A percentile compares a stretch with the other conserved stretches of the same genome.
These are phyloP conservation scores for Notodromas monacha DNA, from an alignment of 2,888 invertebrate genomes.

Conservation along the genomic window DNA sequence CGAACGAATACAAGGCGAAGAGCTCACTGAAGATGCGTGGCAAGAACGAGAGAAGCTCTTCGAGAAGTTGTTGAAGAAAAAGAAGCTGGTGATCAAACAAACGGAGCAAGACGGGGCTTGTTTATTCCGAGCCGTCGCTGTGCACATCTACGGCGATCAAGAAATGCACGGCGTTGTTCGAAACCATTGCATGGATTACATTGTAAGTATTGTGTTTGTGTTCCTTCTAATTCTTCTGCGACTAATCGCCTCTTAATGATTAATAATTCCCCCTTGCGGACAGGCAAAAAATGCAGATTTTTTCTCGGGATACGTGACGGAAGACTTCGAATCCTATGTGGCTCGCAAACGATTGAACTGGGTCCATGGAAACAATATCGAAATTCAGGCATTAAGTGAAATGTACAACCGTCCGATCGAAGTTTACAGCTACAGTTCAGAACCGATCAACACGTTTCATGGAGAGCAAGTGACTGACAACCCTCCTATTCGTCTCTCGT, in stretches of 20 bases:
- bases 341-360: slow-evolving; percentile 39
- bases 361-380: slow-evolving; percentile 62
- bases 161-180: slow-evolving; percentile 52
- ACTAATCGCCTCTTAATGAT: not conserved
- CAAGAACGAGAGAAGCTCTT: slow-evolving; percentile 29
- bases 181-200: slow-evolving; percentile 59
- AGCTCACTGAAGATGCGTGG: not conserved
- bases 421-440: slow-evolving; percentile 46
- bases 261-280: slow-evolving; percentile 9
- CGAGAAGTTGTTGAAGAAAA: slow-evolving; percentile 31
- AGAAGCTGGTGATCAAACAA: slow-evolving; percentile 39
- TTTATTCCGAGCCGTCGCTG: slow-evolving; percentile 51
- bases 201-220: slow-evolving; percentile 24
- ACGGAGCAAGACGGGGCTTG: slow-evolving; percentile 68
- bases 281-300: slow-evolving; percentile 53
- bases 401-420: slow-evolving; percentile 58
- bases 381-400: slow-evolving; percentile 64
- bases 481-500: slow-evolving; percentile 46
- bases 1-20: not conserved
- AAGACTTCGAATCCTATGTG: slow-evolving; percentile 51
- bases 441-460: slow-evolving; percentile 58
- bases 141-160: slow-evolving; percentile 65
- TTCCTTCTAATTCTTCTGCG: not conserved
- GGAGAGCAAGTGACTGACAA: slow-evolving; percentile 35
- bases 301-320: slow-evolving; percentile 57